Conservation (phyloP, 2,888 invertebrate genomes). For the Synergus gifuensis region DNA sequence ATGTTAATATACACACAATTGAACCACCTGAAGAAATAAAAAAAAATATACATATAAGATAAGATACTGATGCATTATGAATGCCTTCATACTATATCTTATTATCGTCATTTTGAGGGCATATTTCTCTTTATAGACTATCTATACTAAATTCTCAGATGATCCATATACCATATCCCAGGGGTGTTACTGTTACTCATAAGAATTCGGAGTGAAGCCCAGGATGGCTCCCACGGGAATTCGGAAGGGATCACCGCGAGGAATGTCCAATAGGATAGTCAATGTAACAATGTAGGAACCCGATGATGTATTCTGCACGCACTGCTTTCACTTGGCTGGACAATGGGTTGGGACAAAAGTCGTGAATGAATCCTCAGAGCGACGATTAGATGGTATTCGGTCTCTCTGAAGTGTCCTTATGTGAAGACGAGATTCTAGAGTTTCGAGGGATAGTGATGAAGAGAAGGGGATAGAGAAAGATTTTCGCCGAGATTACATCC, state of each 20-base stretch:
- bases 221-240: not conserved
- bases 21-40: slow-evolving; percentile 7
- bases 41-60: not conserved
- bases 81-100: not conserved
- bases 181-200: slow-evolving; percentile 9
- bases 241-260: slow-evolving; percentile 24
- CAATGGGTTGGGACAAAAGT: slow-evolving; percentile 37
- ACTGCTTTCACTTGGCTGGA: slow-evolving; percentile 21
- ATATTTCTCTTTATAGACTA: not conserved
- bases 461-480: not conserved
- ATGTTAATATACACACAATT: slow-evolving; percentile 12
- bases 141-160: not conserved
- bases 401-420: slow-evolving; percentile 31
- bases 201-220: slow-evolving; percentile 14
- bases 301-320: slow-evolving; percentile 19
- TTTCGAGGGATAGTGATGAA: not conserved
- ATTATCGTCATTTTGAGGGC: slow-evolving; percentile 5
- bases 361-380: slow-evolving; percentile 40
- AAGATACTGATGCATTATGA: not conserved
- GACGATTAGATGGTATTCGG: slow-evolving; percentile 42
- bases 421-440: slow-evolving; percentile 4
- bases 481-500: not conserved
- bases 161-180: slow-evolving; percentile 5
- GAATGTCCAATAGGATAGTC: slow-evolving; percentile 8
- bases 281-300: slow-evolving; percentile 9